Evolutionary conservation across 2,113 vertebrate species (phyloP).

Genomic region (Gambusia holbrooki): DNA sequence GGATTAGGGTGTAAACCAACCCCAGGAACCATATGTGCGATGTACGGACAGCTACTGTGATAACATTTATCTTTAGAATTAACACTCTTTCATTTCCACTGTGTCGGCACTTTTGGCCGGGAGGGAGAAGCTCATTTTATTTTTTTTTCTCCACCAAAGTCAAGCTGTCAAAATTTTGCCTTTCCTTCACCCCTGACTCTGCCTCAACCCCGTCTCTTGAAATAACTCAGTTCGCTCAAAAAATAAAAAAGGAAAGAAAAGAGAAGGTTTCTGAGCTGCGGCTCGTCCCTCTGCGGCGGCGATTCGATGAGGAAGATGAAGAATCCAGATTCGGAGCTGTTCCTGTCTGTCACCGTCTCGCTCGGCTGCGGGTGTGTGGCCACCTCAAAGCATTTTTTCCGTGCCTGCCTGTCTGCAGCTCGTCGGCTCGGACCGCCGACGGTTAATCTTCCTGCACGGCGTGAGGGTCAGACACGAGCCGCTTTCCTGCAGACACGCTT

Average conservation of each 20-base stretch:
- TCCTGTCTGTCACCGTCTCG: slow-evolving; percentile 51
- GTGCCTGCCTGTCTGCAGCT: slow-evolving; percentile 60
- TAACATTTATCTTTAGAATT: slow-evolving; percentile 67
- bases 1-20: slow-evolving; percentile 34
- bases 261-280: slow-evolving; percentile 10
- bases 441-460: slow-evolving; percentile 47
- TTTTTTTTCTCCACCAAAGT: slow-evolving; percentile 26
- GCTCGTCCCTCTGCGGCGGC: slow-evolving; percentile 23
- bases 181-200: slow-evolving; percentile 53
- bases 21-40: slow-evolving; percentile 37
- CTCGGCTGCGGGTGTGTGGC: slow-evolving; percentile 44
- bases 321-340: slow-evolving; percentile 60
- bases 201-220: slow-evolving; percentile 18
- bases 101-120: slow-evolving; percentile 46
- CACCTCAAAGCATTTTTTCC: slow-evolving; percentile 69
- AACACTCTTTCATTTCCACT: slow-evolving; percentile 50
- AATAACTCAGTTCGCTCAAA: slow-evolving; percentile 40
- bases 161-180: slow-evolving; percentile 65
- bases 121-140: slow-evolving; percentile 18
- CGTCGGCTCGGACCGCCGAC: slow-evolving; percentile 51
- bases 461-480: slow-evolving; percentile 55
- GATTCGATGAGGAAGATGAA: slow-evolving; percentile 52
- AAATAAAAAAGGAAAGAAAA: slow-evolving; percentile 1
- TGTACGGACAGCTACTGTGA: slow-evolving; percentile 43
- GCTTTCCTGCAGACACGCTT: slow-evolving; percentile 28